Evolutionary conservation across 2,888 invertebrate genomes (phyloP).

Genomic region (Agonopterix heracliana): DNA sequence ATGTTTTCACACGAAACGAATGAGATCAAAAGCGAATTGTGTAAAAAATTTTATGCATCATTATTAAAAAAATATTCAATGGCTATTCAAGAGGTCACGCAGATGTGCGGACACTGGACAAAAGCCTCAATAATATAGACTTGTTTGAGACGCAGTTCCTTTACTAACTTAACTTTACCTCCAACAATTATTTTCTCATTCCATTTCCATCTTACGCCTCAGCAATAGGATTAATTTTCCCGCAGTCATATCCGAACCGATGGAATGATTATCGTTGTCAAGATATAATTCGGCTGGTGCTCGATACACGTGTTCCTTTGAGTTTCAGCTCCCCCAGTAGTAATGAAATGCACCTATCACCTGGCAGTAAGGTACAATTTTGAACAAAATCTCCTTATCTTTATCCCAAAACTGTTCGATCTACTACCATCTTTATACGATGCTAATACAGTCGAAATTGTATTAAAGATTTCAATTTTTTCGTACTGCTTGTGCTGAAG

Average conservation of each 20-base stretch:
- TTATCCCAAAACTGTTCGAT: background rate
- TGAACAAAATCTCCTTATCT: background rate
- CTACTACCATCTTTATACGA: background rate
- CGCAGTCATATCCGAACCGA: background rate
- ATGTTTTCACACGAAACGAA: conserved; percentile 8
- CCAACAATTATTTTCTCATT: background rate
- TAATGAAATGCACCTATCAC: conserved; percentile 58
- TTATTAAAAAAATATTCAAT: conserved; percentile 39
- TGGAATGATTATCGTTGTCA: conserved; percentile 20
- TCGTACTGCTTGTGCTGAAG: background rate
- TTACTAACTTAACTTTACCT: conserved; percentile 17
- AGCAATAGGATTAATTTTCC: background rate
- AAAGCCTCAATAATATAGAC: conserved; percentile 48
- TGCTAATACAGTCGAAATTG: background rate
- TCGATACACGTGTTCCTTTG: conserved; percentile 47
- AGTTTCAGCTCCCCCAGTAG: conserved; percentile 35
- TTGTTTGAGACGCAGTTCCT: conserved; percentile 52
- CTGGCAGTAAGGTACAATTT: conserved; percentile 39
- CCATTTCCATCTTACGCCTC: background rate
- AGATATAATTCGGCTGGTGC: conserved; percentile 37
- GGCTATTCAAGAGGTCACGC: conserved; percentile 55
- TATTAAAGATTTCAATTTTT: background rate
- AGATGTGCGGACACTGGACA: conserved; percentile 43
- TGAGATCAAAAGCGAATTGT: conserved; percentile 12
- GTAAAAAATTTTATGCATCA: conserved; percentile 14